These are phyloP conservation scores for Euproctis similis DNA, from an alignment of 2,888 invertebrate genomes.

Conservation along the genomic window DNA sequence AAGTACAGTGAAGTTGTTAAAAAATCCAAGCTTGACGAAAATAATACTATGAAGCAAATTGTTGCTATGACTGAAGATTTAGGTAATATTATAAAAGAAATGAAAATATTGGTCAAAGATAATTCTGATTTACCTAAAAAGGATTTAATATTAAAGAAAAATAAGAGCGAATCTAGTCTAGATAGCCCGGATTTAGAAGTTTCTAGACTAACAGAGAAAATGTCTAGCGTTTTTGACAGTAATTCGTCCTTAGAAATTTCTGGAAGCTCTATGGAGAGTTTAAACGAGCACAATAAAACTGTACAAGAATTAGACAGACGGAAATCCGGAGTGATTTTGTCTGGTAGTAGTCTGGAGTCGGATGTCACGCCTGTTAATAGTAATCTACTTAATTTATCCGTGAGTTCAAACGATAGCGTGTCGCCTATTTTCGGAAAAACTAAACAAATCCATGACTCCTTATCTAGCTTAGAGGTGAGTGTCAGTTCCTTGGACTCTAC, in stretches of 20 bases:
- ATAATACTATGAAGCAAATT: constrained; percentile 47
- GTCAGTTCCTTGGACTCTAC: constrained; percentile 67
- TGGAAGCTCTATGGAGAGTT: constrained; percentile 67
- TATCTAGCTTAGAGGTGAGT: constrained; percentile 68
- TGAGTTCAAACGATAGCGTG: constrained; percentile 68
- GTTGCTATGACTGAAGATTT: constrained; percentile 59
- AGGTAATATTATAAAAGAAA: constrained; percentile 56
- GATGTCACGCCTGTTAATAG: constrained; percentile 57
- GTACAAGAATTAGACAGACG: constrained; percentile 51
- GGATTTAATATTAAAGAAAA: constrained; percentile 68
- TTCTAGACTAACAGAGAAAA: constrained; percentile 62
- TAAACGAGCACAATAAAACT: constrained; percentile 47
- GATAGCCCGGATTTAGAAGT: constrained; percentile 72
- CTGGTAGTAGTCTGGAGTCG: constrained; percentile 63
- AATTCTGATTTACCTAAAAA: constrained; percentile 18
- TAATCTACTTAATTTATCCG: constrained; percentile 54
- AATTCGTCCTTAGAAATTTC: constrained; percentile 68
- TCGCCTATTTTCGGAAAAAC: constrained; percentile 63
- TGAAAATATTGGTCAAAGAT: constrained; percentile 48
- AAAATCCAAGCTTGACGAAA: constrained; percentile 16
- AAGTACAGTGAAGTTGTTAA: constrained; percentile 34
- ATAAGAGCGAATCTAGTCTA: constrained; percentile 69
- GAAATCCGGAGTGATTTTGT: constrained; percentile 43
- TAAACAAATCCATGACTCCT: constrained; percentile 60
- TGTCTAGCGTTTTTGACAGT: constrained; percentile 59